Base-by-base conservation (phyloP, 2,113 vertebrate species). In the Caloenas nicobarica region DNA sequence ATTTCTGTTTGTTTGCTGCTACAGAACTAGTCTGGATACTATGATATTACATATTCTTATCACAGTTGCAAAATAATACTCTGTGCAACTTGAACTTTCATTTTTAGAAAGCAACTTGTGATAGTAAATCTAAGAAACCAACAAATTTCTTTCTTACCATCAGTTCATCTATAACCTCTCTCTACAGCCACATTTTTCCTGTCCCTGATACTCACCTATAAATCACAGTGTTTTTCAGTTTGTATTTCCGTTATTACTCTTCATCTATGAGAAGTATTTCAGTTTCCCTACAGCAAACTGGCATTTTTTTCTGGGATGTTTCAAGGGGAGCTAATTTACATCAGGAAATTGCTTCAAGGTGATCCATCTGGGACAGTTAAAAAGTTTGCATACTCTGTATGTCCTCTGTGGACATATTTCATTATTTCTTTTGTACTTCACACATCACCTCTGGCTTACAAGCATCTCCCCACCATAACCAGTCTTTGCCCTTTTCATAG, bases 331-430 rank as follows among this genome's bases (percentile, higher is more conserved):
- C 19, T 79, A 71, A 93, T 96, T 92, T 94, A 71, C 56, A 69
- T 95, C 42, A 94, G 86, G 83, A 88, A 94, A 95, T 81, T 95
- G 56, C 77, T 92, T 92, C 57, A 91, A 91, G 53, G 82, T 86
- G 72, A 93, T 86, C 77, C 40, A 36, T 86, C 82, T 57, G 44
- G 48, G 48, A 50, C 72, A 94, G n/a, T 78, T 48, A 81, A 64
- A 86, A 96, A 68, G n/a, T 53, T 64, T 56, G 48, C 50, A 50
- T 42, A 36, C 24, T 86, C 48, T 57, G 11, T 57, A 18, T 69
- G 65, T 54, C 71, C n/a, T 77, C 7, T 40, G 33, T 53, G 51
- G 46, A 66, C 10, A 9, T 61, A 62, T 64, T 71, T 60, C 66
- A 9, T 34, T 53, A 62, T 64, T 78, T 60, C n/a, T 68, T 88